Evolutionary conservation across 2,888 invertebrate species (phyloP), one percentile per base, ranked within the genome.

Genomic region (Tuberolachnus salignus): DNA sequence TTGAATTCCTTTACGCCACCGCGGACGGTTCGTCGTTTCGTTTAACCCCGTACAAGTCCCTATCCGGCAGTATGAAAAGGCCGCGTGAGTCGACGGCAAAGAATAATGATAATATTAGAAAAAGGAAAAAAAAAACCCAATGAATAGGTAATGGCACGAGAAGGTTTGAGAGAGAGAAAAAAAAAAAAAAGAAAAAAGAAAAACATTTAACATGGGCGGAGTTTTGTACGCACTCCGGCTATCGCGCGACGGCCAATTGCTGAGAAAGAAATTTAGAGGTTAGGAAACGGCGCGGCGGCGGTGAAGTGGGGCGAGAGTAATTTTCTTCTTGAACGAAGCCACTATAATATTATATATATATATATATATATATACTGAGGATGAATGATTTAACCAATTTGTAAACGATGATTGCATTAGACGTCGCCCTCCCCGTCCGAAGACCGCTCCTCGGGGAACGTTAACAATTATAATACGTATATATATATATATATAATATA

Each of bases 321-420:
- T 73, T 73, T 73, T 73, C 73, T 63, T 51, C 73, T 51, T 73
- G 73, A 73, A 73, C 23, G 73, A 61, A 72, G 46, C 61, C 51
- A 61, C 19, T 19, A 44, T 46, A 44, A n/a, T n/a, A n/a, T n/a
- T n/a, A n/a, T n/a, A n/a, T n/a, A n/a, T n/a, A n/a, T n/a, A n/a
- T n/a, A n/a, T n/a, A n/a, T n/a, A n/a, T n/a, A n/a, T n/a, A n/a
- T n/a, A n/a, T n/a, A n/a, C 14, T 34, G 61, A 51, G 73, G 61
- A 51, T 73, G 73, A 73, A 73, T 51, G 73, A 21, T 63, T 73
- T 49, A 73, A 73, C 73, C 73, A 73, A 73, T 73, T 73, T 63
- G 61, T 49, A 73, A 63, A 73, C 73, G 73, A 73, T 73, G 51
- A 73, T 73, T 73, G 73, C 73, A n/a, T 73, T 63, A 63, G 51